Conservation (phyloP, 2,888 invertebrate genomes). For the Galeruca laticollis region DNA sequence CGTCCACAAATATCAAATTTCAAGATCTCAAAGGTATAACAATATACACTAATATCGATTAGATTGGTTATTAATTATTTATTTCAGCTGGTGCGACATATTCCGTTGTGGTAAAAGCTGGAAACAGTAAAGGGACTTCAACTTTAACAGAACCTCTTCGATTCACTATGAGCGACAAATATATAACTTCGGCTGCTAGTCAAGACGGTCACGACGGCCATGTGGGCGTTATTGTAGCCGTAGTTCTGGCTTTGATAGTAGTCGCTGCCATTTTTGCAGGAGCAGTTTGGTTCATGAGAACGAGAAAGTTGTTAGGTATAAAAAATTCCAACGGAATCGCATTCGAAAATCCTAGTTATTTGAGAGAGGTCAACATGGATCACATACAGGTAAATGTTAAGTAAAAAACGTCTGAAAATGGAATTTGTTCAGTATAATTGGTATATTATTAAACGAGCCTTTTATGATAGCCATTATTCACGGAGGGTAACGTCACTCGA, state of each 20-base stretch:
- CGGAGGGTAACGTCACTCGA: too few relatives aligned
- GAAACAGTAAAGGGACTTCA: constrained; percentile 78
- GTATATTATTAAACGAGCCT: too few relatives aligned
- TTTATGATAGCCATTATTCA: too few relatives aligned
- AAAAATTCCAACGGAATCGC: constrained; percentile 83
- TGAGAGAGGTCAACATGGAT: constrained; percentile 81
- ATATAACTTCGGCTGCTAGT: constrained; percentile 77
- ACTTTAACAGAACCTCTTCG: constrained; percentile 79
- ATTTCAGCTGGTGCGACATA: constrained; percentile 76
- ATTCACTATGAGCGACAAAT: constrained; percentile 82
- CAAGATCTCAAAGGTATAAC: constrained; percentile 71
- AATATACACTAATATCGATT: too few relatives aligned
- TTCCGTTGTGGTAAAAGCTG: constrained; percentile 86
- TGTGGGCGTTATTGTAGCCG: constrained; percentile 74
- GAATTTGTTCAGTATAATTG: too few relatives aligned
- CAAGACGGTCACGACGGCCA: constrained; percentile 69
- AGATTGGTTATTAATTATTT: too few relatives aligned
- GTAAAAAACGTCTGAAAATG: too few relatives aligned
- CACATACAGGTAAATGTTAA: constrained; percentile 74
- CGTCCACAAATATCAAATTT: constrained; percentile 77
- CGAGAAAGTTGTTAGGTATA: constrained; percentile 73
- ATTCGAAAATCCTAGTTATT: constrained; percentile 87
- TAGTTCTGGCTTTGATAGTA: constrained; percentile 74
- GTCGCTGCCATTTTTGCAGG: constrained; percentile 74
- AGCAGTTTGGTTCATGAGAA: constrained; percentile 74